phyloP scores from a whole-genome alignment of 2,113 vertebrate genomes.

The Daubentonia madagascariensis region DNA sequence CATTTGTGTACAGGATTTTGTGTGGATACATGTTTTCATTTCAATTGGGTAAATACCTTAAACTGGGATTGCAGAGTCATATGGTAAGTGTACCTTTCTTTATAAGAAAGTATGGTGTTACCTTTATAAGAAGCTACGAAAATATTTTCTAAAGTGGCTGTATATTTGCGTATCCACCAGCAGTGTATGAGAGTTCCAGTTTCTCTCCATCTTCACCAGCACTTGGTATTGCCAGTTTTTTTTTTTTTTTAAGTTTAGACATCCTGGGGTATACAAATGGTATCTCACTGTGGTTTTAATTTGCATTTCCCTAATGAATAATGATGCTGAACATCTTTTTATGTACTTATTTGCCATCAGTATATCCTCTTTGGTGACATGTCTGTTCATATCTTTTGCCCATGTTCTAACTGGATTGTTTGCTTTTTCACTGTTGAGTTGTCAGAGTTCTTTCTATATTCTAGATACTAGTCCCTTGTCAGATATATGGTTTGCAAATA shows the following conservation, averaged over 20 bases:
- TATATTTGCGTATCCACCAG: background rate
- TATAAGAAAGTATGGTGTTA: background rate
- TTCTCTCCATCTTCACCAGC: background rate
- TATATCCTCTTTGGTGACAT: background rate
- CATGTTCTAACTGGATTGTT: conserved; percentile 16
- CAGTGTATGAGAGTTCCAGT: background rate
- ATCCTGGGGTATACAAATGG: background rate
- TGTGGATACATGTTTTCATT: conserved; percentile 30
- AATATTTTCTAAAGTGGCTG: conserved; percentile 23
- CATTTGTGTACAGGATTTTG: background rate
- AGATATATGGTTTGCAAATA: conserved; percentile 8
- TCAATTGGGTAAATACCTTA: conserved; percentile 37
- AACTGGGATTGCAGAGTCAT: background rate
- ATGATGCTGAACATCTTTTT: conserved; percentile 8
- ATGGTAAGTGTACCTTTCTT: background rate
- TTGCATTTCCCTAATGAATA: background rate
- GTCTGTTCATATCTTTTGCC: background rate
- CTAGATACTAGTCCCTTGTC: background rate
- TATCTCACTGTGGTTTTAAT: conserved; percentile 8
- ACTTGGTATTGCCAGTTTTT: background rate
- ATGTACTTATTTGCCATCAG: background rate
- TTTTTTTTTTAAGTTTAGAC: background rate
- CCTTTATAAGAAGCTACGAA: conserved; percentile 35
- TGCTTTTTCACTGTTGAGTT: background rate
- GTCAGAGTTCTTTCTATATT: conserved; percentile 38